Evolutionary conservation across 2,888 invertebrate species (phyloP), one percentile per base, ranked within the genome.

Genomic region (Miltochrista miniata): DNA sequence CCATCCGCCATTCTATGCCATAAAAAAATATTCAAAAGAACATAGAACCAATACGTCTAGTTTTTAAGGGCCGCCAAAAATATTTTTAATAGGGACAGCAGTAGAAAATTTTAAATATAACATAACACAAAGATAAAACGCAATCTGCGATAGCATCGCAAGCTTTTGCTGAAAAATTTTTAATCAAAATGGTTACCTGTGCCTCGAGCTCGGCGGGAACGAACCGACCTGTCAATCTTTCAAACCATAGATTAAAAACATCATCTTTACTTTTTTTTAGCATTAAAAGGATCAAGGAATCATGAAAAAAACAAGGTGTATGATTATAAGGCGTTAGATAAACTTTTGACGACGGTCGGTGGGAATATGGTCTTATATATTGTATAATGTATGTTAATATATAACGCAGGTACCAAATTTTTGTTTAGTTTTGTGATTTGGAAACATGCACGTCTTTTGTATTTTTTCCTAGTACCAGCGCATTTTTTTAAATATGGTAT

Each of bases 121-220:
- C 58, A 52, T 56, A 72, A 67, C 58, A 64, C 43, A 50, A 59
- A 61, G 46, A 61, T 64, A 69, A 74, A 72, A 74, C 54, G 56
- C 63, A 58, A 62, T 71, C 70, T 57, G 56, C 8, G 80, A 84
- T 82, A 80, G 67, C 66, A 81, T 80, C 82, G 61, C 56, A 38
- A 59, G 67, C 80, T 81, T 86, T 87, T 78, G 88, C 90, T 88
- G 87, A 89, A 90, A 89, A 85, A 87, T 89, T 88, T 88, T 88
- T 90, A 91, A 90, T 90, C 90, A 90, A 88, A 85, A 76, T 83
- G 86, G 85, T 85, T 89, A 90, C 90, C 90, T 90, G 90, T 80
- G 66, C 66, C 64, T 76, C 75, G 74, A 75, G 74, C 77, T 75
- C 79, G 76, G 76, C 79, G 75, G 79, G 79, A 74, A 76, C 81